These are phyloP conservation scores for Lithophane leautieri DNA, from an alignment of 2,888 invertebrate genomes.

Conservation along the genomic window DNA sequence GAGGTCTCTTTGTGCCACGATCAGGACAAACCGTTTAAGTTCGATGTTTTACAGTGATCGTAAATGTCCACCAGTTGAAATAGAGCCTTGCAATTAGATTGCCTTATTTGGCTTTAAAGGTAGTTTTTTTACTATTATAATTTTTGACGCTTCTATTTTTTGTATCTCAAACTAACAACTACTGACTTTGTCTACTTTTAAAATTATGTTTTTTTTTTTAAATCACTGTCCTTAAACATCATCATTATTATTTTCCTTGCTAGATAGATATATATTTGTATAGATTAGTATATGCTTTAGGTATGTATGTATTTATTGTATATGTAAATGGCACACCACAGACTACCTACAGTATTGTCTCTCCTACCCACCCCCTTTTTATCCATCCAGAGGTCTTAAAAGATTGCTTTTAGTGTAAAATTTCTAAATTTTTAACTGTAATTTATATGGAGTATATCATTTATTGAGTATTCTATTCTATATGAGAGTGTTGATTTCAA, in stretches of 20 bases:
- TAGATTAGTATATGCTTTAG: too few species aligned
- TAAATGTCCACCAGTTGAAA: neutral
- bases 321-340: too few species aligned
- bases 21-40: neutral
- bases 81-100: neutral
- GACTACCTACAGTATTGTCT: too few species aligned
- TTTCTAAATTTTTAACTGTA: too few species aligned
- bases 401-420: too few species aligned
- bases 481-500: neutral
- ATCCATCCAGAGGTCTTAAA: too few species aligned
- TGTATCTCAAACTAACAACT: neutral
- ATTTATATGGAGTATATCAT: neutral
- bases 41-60: neutral
- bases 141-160: neutral
- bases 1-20: conserved; percentile 20
- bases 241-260: neutral
- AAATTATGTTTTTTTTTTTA: too few species aligned
- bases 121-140: neutral
- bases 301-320: too few species aligned
- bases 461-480: neutral
- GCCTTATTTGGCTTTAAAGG: neutral
- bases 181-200: neutral
- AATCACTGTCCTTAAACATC: too few species aligned
- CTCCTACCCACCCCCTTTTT: too few species aligned
- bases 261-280: too few species aligned